Evolutionary conservation across 2,797 vertebrate species (phyloP).

Genomic region (Sorex maritimensis): DNA sequence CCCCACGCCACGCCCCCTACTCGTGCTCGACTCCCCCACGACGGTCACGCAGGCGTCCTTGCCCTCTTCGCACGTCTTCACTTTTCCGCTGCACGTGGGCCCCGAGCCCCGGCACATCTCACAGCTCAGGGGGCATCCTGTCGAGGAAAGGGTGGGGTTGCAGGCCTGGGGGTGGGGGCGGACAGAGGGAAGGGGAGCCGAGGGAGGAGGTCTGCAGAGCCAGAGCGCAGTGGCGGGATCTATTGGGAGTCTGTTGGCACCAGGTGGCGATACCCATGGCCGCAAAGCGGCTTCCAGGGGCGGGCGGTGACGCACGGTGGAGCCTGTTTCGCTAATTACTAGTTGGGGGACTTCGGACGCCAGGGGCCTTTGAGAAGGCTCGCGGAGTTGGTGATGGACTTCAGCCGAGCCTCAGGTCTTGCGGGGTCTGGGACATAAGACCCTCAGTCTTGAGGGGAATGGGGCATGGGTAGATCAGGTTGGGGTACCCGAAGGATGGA

Average conservation of each 20-base stretch:
- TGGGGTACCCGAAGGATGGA: background rate
- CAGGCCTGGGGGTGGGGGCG: background rate
- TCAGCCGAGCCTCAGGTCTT: conserved; percentile 56
- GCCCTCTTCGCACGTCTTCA: conserved; percentile 64
- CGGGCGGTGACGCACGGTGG: conserved; percentile 65
- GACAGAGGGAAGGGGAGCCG: background rate
- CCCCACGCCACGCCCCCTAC: conserved; percentile 54
- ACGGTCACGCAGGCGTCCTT: conserved; percentile 81
- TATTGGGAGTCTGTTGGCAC: no score
- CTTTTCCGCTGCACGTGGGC: conserved; percentile 74
- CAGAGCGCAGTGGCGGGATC: no score
- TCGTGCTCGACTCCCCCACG: conserved; percentile 76
- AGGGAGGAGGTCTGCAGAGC: no score
- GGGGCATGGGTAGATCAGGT: background rate
- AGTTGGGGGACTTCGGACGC: conserved; percentile 62
- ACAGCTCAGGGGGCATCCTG: conserved; percentile 82
- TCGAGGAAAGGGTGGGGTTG: background rate
- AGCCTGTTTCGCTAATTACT: conserved; percentile 77
- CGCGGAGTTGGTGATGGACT: conserved; percentile 40
- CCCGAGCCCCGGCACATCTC: conserved; percentile 76
- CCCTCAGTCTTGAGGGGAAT: background rate
- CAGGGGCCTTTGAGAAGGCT: conserved; percentile 62
- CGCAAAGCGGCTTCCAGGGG: conserved; percentile 61
- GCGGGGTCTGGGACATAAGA: conserved; percentile 38
- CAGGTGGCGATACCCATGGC: background rate